Percentiles rank a stretch among this genome's conserved stretches.
Conservation (phyloP, 37 sponge, comb jelly and placozoan genomes). For the Theonella swinhoei region DNA sequence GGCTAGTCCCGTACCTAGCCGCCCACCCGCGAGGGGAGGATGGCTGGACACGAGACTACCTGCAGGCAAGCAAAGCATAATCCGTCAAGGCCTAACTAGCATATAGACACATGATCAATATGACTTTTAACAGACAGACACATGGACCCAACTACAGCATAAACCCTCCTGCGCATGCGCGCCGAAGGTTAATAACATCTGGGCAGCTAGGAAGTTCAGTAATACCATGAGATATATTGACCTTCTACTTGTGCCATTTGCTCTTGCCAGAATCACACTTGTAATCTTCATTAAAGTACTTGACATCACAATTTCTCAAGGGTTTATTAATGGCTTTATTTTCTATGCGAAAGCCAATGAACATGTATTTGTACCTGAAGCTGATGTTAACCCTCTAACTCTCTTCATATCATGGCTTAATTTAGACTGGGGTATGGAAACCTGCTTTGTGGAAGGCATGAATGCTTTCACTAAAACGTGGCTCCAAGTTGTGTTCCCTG, state of each 20-base stretch:
- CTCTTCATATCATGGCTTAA: constrained; percentile 27
- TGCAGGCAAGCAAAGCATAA: no score
- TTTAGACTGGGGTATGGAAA: constrained; percentile 17
- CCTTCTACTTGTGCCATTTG: constrained; percentile 11
- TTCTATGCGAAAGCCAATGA: constrained; percentile 46
- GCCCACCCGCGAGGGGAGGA: no score
- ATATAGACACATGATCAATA: no score
- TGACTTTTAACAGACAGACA: no score
- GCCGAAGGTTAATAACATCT: no score
- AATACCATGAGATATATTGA: no score
- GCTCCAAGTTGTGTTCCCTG: constrained; percentile 18
- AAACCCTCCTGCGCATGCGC: no score
- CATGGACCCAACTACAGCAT: no score
- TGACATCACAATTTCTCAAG: constrained; percentile 30
- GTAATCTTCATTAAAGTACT: constrained; percentile 11
- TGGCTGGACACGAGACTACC: no score
- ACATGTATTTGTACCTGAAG: not conserved
- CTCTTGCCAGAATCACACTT: constrained; percentile 6
- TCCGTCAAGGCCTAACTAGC: no score
- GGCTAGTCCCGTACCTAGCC: no score
- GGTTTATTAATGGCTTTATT: constrained; percentile 40
- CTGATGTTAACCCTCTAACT: not conserved
- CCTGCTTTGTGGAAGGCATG: constrained; percentile 44
- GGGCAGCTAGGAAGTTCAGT: no score
- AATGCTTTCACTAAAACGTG: constrained; percentile 17